Evolutionary conservation across 2,888 invertebrate genomes (phyloP), one percentile per base, ranked within the genome.

Genomic region (Hoplodrina blanda): DNA sequence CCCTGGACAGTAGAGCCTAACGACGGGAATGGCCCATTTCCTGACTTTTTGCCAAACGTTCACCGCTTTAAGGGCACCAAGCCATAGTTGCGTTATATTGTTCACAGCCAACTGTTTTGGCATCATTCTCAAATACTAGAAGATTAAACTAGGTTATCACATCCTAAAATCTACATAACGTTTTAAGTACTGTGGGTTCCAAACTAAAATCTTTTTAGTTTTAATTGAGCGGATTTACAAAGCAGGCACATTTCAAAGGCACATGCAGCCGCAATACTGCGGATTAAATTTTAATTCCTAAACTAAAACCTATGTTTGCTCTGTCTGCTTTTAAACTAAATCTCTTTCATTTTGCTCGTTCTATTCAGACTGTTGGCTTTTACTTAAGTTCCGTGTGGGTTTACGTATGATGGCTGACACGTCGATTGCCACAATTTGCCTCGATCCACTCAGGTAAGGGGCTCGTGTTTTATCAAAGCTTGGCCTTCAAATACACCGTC

Each of bases 21-120:
- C 62, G 75, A 44, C 41, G 33, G 49, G 44, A 79, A 65, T 69
- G 60, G 55, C 60, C 50, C 17, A 60, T 57, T 75, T 72, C 63
- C 80, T 69, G 64, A 54, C 55, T 75, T 63, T 67, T 62, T 78
- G 76, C 79, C 78, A 76, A 73, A 63, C 52, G 33, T 49, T 8
- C 37, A 19, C 19, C 50, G 46, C 19, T 66, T 17, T 62, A 59
- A 50, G 63, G 53, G 8, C 50, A 62, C 52, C 59, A 19, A 53
- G 50, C 46, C 65, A 71, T 46, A 59, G 20, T 52, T 30, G n/a
- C 41, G 49, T 52, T 52, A 61, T 55, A 25, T 15, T 25, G 30
- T 49, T 60, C 25, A 37, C 53, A 65, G 11, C 64, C 52, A 19
- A 57, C 56, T 30, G 10, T 50, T 64, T 61, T 61, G 61, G 56